Base-by-base conservation (phyloP, 2,113 vertebrate species). In the Lucifuga dentata region DNA sequence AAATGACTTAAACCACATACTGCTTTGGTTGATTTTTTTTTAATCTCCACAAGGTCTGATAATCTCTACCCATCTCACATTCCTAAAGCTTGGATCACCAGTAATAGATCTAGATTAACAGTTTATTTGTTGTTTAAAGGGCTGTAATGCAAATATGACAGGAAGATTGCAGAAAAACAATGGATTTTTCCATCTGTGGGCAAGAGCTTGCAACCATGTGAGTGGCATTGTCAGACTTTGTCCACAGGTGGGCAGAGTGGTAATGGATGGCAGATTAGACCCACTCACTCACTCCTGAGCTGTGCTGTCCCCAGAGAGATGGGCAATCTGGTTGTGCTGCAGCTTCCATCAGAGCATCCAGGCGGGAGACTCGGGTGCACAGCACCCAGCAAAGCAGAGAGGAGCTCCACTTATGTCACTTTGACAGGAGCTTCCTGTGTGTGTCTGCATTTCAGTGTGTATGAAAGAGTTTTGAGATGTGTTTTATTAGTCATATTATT, bases 321-420 rank as follows among this genome's bases (percentile, higher is more conserved):
- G 24, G 58, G 43, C 24, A 43, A 57, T 66, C 38, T 33, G 48
- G 75, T 69, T 73, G 67, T 5, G 16, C 50, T 35, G n/a, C 56
- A 33, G 60, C 57, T 46, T 77, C 33, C 73, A 52, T 5, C 0
- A 5, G 29, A 51, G 70, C 82, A 45, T 72, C 40, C 17, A 74
- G 63, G 69, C 51, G 43, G 8, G 45, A 76, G 60, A 73, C 81
- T 79, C 81, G 79, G 83, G 78, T 88, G 82, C 59, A 40, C 46
- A 17, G 48, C 4, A 8, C 10, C 64, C 85, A 80, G 36, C 65
- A 62, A 68, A 68, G 81, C 73, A 72, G 59, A 76, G 55, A 68
- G 59, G 19, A 67, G 38, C 46, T 63, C 58, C 26, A 55, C 26
- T 39, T 46, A 13, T 64, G 60, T 73, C 58, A 45, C 56, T 73